Conservation (phyloP, 1,140 invertebrate species). For the Acromyrmex echinatior region DNA sequence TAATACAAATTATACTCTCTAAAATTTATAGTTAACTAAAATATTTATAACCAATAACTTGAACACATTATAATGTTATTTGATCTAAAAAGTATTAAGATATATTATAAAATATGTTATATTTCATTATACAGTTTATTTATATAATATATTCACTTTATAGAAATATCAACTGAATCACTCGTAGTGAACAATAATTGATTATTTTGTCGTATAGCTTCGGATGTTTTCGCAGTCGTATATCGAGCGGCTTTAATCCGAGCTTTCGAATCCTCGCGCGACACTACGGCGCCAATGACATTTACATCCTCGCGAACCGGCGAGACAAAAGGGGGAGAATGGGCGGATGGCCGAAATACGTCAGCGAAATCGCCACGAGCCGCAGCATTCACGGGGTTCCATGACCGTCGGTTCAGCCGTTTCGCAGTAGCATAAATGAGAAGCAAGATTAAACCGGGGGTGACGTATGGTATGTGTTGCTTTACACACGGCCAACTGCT, state of each 20-base stretch:
- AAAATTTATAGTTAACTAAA: constrained; percentile 9
- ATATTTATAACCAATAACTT: not conserved
- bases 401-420: constrained; percentile 76
- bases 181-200: not conserved
- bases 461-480: constrained; percentile 80
- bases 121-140: constrained; percentile 14
- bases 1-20: not conserved
- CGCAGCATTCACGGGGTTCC: constrained; percentile 70
- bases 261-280: constrained; percentile 57
- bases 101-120: not conserved
- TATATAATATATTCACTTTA: not conserved
- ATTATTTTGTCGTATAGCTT: not conserved
- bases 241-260: constrained; percentile 68
- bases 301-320: constrained; percentile 76
- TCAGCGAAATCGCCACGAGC: constrained; percentile 79
- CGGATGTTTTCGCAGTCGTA: constrained; percentile 32
- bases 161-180: not conserved
- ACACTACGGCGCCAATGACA: constrained; percentile 75
- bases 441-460: constrained; percentile 83
- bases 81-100: not conserved
- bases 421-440: constrained; percentile 83
- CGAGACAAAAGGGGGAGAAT: constrained; percentile 72
- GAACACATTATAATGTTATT: not conserved
- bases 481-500: constrained; percentile 62
- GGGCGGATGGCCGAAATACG: constrained; percentile 73